phyloP scores from a whole-genome alignment of 2,797 vertebrate genomes.

The Gadopsis marmoratus region DNA sequence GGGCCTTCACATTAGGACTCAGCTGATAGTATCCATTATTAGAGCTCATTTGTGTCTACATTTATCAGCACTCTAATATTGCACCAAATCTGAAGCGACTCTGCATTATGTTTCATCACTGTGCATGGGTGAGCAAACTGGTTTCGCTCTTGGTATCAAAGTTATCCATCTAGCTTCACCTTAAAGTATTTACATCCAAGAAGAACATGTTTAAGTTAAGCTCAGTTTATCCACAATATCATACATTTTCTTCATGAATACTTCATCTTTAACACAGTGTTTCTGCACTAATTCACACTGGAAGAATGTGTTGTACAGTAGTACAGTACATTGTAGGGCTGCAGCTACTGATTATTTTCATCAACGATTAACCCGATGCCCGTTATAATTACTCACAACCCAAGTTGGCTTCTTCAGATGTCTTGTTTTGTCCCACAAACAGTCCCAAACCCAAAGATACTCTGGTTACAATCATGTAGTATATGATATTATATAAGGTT shows the following conservation, averaged over 20 bases:
- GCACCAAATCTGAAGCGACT: background rate
- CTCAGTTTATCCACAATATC: too few relatives aligned
- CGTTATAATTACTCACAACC: too few relatives aligned
- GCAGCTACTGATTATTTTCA: background rate
- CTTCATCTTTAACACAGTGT: background rate
- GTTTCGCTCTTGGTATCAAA: background rate
- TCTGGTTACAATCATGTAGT: background rate
- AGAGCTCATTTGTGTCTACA: background rate
- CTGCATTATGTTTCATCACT: background rate
- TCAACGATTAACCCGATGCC: background rate
- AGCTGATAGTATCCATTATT: background rate
- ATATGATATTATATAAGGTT: background rate
- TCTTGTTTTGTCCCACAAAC: background rate
- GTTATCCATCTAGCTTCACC: background rate
- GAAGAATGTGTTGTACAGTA: background rate
- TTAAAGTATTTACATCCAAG: background rate
- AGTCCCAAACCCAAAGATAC: background rate
- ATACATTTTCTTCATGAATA: too few relatives aligned
- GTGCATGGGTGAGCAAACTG: background rate
- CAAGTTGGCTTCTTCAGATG: background rate
- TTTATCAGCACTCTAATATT: background rate
- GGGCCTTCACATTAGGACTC: background rate
- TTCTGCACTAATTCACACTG: background rate
- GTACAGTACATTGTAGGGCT: background rate
- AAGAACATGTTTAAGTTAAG: too few relatives aligned